Conservation (phyloP, 1,140 invertebrate species). For the Papilio xuthus region DNA sequence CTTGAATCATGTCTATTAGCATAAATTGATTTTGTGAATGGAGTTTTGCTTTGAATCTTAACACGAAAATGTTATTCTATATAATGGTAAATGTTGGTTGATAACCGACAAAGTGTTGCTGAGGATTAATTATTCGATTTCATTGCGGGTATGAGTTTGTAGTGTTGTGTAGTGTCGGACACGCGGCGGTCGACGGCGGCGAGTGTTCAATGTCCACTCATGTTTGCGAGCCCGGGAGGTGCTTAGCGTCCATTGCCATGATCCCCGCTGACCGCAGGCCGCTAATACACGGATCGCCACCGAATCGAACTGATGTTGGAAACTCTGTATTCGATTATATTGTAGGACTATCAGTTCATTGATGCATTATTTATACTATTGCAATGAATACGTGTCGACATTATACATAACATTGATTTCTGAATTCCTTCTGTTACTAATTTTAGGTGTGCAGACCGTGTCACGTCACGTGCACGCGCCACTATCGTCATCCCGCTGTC, state of each 20-base stretch:
- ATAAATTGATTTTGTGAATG: too few relatives aligned
- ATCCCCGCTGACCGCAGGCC: constrained; percentile 2
- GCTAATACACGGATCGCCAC: neutral
- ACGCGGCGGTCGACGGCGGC: too few relatives aligned
- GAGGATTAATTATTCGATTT: neutral
- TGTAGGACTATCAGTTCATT: too few relatives aligned
- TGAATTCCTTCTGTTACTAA: too few relatives aligned
- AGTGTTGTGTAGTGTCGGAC: neutral
- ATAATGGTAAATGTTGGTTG: neutral
- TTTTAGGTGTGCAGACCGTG: too few relatives aligned
- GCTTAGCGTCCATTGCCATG: constrained; percentile 20
- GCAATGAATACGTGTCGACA: too few relatives aligned
- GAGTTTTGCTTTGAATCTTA: neutral
- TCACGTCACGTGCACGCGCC: too few relatives aligned
- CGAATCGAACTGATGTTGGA: neutral
- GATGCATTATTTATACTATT: too few relatives aligned
- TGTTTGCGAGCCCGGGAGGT: constrained; percentile 13
- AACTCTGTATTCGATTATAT: neutral
- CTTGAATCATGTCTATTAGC: neutral
- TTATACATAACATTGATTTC: too few relatives aligned
- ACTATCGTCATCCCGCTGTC: too few relatives aligned
- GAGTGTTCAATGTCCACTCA: constrained; percentile 22
- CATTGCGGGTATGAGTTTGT: neutral
- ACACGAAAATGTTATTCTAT: neutral
- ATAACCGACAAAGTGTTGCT: neutral